Evolutionary conservation across 2,888 invertebrate species (phyloP), one percentile per base, ranked within the genome.

Genomic region (Cephus runcator): DNA sequence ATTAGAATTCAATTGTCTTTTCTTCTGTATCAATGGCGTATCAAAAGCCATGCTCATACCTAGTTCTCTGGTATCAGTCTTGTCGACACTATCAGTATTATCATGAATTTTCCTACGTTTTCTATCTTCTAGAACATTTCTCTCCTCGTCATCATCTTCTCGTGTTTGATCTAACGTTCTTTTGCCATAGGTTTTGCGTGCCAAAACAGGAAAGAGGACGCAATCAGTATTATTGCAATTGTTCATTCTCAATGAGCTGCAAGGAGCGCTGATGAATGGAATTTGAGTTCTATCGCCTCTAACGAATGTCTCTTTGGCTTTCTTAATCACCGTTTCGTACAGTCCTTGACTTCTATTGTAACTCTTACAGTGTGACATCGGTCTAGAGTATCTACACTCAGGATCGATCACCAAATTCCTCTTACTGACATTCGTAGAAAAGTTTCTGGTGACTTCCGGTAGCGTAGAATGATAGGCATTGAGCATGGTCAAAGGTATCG

Each of bases 191-290:
- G 69, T 69, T 69, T 69, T 79, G 4, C 81, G 78, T 3, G 80
- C 68, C 6, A 85, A 34, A 35, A 82, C 80, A 4, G 90, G 88
- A 56, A 88, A 90, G 12, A 86, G 76, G 1, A 90, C 88, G 56
- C 85, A 85, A 15, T 84, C 84, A 1, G 77, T 81, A 2, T 85
- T 84, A 11, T 81, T 84, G 2, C 78, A 79, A 1, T 74, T 77
- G 31, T 75, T 85, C 0, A 81, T 31, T 68, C 78, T 87, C 1
- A 90, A 77, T 0, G 88, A 87, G 3, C 82, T 75, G 33, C 89
- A 90, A 0, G 91, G 91, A 0, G 91, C 90, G 15, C 87, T 90
- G 12, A 91, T 81, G 56, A 91, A 91, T 3, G 91, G 91, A 69
- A 91, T 83, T 30, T 85, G 84, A 23, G 84, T 81, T 68, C 83